Percentiles rank a stretch among this genome's conserved stretches.
Evolutionary conservation across 2,797 vertebrate genomes (phyloP).

Genomic region (Astyanax mexicanus): DNA sequence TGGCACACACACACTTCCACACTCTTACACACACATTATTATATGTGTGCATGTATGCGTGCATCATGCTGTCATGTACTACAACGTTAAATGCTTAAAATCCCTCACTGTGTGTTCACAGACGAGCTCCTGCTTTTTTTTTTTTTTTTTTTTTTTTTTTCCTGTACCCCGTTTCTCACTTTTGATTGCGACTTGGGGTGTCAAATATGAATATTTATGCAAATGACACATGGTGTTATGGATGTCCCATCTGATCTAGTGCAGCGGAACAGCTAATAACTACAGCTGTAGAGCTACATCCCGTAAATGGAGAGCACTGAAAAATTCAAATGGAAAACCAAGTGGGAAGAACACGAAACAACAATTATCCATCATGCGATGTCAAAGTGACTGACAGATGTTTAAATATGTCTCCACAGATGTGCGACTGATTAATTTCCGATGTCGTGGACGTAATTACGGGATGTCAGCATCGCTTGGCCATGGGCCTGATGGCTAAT

Average conservation of each 20-base stretch:
- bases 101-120: slow-evolving; percentile 31
- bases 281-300: slow-evolving; percentile 33
- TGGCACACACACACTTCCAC: too few species aligned
- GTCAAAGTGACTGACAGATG: slow-evolving; percentile 65
- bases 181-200: slow-evolving; percentile 38
- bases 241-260: slow-evolving; percentile 48
- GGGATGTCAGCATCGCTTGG: slow-evolving; percentile 80
- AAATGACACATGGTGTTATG: slow-evolving; percentile 34
- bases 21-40: too few species aligned
- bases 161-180: slow-evolving; percentile 2
- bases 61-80: slow-evolving; percentile 20
- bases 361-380: slow-evolving; percentile 58
- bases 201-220: slow-evolving; percentile 43
- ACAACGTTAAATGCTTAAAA: slow-evolving; percentile 33
- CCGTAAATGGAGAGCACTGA: slow-evolving; percentile 27
- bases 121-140: neutral
- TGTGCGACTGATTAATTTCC: slow-evolving; percentile 62
- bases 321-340: slow-evolving; percentile 45
- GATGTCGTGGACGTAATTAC: slow-evolving; percentile 72
- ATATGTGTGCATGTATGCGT: neutral
- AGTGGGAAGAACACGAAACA: slow-evolving; percentile 20
- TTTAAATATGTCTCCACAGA: slow-evolving; percentile 61
- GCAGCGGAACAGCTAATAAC: slow-evolving; percentile 21
- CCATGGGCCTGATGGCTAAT: slow-evolving; percentile 75
- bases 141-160: too few species aligned